Conservation (phyloP, 2,888 invertebrate species). For the Pandemis corylana region DNA sequence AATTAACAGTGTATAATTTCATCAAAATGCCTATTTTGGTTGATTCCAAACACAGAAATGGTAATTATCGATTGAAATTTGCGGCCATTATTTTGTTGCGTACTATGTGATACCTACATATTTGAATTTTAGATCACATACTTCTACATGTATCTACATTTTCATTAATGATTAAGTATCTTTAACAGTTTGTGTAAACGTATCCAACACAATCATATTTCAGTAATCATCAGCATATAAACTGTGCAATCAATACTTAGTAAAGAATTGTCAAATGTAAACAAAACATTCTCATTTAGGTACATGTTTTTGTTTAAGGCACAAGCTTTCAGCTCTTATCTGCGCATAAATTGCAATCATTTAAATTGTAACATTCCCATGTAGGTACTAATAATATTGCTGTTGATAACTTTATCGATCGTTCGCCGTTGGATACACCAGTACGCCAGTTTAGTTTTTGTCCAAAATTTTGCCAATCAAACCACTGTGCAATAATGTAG, state of each 20-base stretch:
- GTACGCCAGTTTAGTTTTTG: constrained; percentile 18
- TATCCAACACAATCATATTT: not conserved
- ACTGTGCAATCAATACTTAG: constrained; percentile 4
- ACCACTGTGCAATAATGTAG: constrained; percentile 25
- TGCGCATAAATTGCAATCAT: not conserved
- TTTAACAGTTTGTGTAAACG: not conserved
- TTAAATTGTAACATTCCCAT: not conserved
- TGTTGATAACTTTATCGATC: constrained; percentile 32
- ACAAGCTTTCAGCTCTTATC: not conserved
- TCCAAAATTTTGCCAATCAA: not conserved
- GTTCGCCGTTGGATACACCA: constrained; percentile 9
- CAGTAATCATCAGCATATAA: not conserved
- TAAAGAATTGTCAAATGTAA: not conserved
- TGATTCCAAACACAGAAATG: constrained; percentile 70
- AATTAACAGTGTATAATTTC: constrained; percentile 51
- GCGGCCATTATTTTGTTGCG: constrained; percentile 67
- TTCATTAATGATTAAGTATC: not conserved
- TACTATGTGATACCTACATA: constrained; percentile 3
- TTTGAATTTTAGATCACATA: constrained; percentile 9
- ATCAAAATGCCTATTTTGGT: constrained; percentile 75
- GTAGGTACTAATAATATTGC: constrained; percentile 2
- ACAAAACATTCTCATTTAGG: not conserved
- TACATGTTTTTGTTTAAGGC: not conserved
- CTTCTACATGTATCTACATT: not conserved
- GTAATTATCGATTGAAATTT: constrained; percentile 79